A percentile compares a stretch with the other conserved stretches of the same genome.
Evolutionary conservation across 2,888 invertebrate species (phyloP).

Genomic region (Halictus ligatus): DNA sequence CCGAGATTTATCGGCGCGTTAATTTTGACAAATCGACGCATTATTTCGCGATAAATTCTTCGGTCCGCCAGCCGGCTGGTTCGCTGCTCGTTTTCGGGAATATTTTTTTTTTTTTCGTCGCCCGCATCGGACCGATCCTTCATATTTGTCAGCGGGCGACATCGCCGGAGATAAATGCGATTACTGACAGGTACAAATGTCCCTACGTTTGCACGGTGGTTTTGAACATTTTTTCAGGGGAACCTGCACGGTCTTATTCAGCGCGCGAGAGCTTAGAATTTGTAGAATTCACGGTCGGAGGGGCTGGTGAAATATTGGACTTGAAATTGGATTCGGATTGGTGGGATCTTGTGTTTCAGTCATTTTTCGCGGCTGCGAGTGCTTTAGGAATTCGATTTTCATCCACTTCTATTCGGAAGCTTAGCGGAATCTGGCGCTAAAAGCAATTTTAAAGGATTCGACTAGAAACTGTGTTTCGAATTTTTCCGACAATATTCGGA

Average conservation of each 20-base stretch:
- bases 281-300: background rate
- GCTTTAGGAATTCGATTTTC: too few species aligned
- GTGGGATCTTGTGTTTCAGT: background rate
- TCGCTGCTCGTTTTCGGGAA: constrained; percentile 64
- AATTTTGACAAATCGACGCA: constrained; percentile 52
- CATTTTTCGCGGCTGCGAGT: background rate
- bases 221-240: constrained; percentile 40
- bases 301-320: background rate
- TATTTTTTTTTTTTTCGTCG: constrained; percentile 39
- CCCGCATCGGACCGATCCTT: constrained; percentile 59
- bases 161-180: constrained; percentile 68
- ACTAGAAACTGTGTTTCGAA: too few species aligned
- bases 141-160: constrained; percentile 61
- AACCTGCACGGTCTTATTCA: background rate
- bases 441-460: too few species aligned
- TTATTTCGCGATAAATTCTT: constrained; percentile 64
- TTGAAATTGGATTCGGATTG: background rate
- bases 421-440: too few species aligned
- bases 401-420: too few species aligned
- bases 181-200: constrained; percentile 71
- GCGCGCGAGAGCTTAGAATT: background rate
- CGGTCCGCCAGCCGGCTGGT: constrained; percentile 39
- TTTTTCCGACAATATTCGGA: too few species aligned
- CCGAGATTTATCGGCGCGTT: constrained; percentile 46
- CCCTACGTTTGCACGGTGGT: constrained; percentile 58